A percentile compares a stretch with the other conserved stretches of the same genome.
phyloP scores from a whole-genome alignment of 2,797 vertebrate species.

The Dicrostonyx torquatus region DNA sequence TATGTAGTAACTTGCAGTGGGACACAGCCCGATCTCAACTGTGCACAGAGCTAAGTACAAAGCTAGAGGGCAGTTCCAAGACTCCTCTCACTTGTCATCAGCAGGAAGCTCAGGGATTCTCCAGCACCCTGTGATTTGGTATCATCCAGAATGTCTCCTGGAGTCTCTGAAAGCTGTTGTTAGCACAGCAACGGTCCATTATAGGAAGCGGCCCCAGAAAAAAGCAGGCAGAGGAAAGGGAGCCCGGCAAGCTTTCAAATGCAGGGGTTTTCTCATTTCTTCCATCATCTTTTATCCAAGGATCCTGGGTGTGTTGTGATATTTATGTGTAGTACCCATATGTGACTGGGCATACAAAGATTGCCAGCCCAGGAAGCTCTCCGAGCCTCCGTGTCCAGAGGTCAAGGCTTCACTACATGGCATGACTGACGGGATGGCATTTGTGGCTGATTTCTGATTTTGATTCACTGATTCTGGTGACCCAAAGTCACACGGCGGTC shows the following conservation, averaged over 20 bases:
- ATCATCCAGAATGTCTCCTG: neutral
- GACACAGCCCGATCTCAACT: neutral
- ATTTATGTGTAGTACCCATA: neutral
- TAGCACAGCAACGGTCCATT: neutral
- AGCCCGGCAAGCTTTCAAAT: neutral
- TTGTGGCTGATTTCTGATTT: neutral
- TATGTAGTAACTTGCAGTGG: neutral
- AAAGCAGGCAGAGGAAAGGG: neutral
- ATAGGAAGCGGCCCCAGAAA: neutral
- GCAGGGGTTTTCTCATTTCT: neutral
- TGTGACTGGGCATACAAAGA: neutral
- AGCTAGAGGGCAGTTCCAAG: neutral
- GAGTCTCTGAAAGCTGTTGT: neutral
- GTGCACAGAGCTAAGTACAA: neutral
- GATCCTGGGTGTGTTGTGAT: neutral
- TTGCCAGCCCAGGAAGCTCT: neutral
- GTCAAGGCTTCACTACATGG: neutral
- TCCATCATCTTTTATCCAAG: neutral
- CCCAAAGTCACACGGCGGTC: neutral
- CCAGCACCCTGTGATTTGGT: neutral
- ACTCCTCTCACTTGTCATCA: neutral
- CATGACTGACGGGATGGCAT: neutral
- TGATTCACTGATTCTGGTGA: neutral
- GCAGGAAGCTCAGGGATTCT: neutral
- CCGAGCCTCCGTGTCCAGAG: neutral